A percentile compares a stretch with the other conserved stretches of the same genome.
phyloP scores from a whole-genome alignment of 2,888 invertebrate species.

The Neocrepidodera transversa region DNA sequence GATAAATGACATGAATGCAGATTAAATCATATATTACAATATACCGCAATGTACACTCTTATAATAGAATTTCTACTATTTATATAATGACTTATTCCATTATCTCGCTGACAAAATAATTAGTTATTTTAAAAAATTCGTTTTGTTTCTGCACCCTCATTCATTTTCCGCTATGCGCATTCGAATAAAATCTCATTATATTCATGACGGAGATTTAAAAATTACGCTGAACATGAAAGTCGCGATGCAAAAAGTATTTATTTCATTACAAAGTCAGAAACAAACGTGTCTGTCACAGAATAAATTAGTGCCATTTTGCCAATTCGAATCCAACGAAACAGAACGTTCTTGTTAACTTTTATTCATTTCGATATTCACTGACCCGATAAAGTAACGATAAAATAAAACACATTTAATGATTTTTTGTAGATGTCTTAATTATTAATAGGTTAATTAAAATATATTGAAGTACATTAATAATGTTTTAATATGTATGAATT shows the following conservation, averaged over 20 bases:
- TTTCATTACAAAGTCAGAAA: constrained; percentile 10
- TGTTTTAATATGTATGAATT: too few relatives aligned
- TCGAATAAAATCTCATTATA: constrained; percentile 9
- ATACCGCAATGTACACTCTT: too few relatives aligned
- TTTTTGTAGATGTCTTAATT: too few relatives aligned
- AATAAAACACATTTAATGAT: too few relatives aligned
- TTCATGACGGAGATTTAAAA: background rate
- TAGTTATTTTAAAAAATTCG: background rate
- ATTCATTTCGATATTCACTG: background rate
- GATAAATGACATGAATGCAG: too few relatives aligned
- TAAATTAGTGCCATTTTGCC: constrained; percentile 13
- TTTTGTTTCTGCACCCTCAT: background rate
- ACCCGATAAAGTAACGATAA: background rate
- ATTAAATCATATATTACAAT: too few relatives aligned
- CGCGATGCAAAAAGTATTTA: constrained; percentile 2
- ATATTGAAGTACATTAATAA: too few relatives aligned
- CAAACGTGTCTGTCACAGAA: constrained; percentile 7
- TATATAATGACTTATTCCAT: too few relatives aligned
- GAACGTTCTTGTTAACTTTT: background rate
- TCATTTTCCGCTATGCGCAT: constrained; percentile 4
- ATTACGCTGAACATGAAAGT: constrained; percentile 5
- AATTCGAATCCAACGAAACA: background rate
- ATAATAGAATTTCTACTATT: too few relatives aligned
- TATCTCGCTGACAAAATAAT: background rate
- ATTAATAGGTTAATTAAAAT: too few relatives aligned